Conservation (phyloP, 1,140 invertebrate species). For the Eueides isabella region DNA sequence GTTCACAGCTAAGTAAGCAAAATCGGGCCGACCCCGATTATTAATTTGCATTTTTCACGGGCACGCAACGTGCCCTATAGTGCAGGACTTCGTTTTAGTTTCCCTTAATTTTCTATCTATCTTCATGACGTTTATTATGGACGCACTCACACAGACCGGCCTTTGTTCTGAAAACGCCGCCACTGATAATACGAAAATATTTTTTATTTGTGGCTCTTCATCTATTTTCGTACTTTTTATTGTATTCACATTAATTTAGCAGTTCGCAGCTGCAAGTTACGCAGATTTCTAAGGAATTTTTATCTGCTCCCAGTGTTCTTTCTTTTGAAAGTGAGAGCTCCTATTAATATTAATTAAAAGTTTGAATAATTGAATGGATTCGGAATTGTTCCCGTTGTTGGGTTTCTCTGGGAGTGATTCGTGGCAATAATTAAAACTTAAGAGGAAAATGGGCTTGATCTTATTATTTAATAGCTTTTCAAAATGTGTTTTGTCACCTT, state of each 20-base stretch:
- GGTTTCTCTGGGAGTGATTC: slow-evolving; percentile 66
- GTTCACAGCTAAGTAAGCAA: slow-evolving; percentile 71
- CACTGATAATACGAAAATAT: slow-evolving; percentile 74
- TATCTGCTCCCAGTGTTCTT: slow-evolving; percentile 77
- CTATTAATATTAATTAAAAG: slow-evolving; percentile 82
- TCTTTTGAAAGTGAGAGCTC: slow-evolving; percentile 77
- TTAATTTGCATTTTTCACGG: slow-evolving; percentile 73
- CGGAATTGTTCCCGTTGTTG: slow-evolving; percentile 76
- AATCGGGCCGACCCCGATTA: slow-evolving; percentile 61
- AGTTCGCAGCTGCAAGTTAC: slow-evolving; percentile 74
- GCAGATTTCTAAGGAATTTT: slow-evolving; percentile 79
- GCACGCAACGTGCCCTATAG: slow-evolving; percentile 49
- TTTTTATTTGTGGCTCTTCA: slow-evolving; percentile 66
- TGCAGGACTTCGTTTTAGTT: slow-evolving; percentile 75
- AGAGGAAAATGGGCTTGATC: slow-evolving; percentile 55
- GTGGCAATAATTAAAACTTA: slow-evolving; percentile 76
- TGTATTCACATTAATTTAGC: slow-evolving; percentile 79
- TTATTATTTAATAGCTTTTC: slow-evolving; percentile 64
- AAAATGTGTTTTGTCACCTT: slow-evolving; percentile 48
- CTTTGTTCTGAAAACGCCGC: slow-evolving; percentile 57
- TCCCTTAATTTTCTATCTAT: slow-evolving; percentile 78
- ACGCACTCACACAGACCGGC: slow-evolving; percentile 58
- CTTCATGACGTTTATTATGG: slow-evolving; percentile 72
- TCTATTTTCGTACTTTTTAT: slow-evolving; percentile 78
- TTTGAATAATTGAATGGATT: slow-evolving; percentile 81